Conservation (phyloP, 2,797 vertebrate genomes). For the Xenops minutus region DNA sequence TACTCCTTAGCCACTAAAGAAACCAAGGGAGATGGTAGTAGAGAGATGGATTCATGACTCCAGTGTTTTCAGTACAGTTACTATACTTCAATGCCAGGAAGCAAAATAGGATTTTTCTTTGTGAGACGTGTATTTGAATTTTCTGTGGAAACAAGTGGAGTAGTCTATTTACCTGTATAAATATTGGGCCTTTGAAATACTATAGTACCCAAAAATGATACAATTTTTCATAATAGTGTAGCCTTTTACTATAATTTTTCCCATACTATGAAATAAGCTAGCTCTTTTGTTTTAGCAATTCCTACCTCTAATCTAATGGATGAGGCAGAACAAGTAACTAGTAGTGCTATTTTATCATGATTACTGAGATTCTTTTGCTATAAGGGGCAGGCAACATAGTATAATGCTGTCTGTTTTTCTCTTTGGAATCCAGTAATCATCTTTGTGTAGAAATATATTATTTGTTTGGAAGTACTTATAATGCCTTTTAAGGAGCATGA, state of each 20-base stretch:
- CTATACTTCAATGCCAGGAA: neutral
- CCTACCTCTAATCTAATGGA: neutral
- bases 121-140: neutral
- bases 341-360: neutral
- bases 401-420: neutral
- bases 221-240: neutral
- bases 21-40: neutral
- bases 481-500: neutral
- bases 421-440: neutral
- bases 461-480: neutral
- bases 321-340: neutral
- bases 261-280: neutral
- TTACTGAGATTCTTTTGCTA: neutral
- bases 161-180: neutral
- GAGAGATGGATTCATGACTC: neutral
- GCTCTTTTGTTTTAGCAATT: neutral
- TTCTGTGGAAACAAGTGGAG: neutral
- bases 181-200: neutral
- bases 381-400: neutral
- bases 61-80: neutral
- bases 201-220: neutral
- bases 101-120: neutral
- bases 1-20: neutral
- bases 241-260: neutral
- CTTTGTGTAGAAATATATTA: neutral